A percentile compares a stretch with the other conserved stretches of the same genome.
Conservation (phyloP, 1,140 invertebrate genomes). For the Gryon sp. region DNA sequence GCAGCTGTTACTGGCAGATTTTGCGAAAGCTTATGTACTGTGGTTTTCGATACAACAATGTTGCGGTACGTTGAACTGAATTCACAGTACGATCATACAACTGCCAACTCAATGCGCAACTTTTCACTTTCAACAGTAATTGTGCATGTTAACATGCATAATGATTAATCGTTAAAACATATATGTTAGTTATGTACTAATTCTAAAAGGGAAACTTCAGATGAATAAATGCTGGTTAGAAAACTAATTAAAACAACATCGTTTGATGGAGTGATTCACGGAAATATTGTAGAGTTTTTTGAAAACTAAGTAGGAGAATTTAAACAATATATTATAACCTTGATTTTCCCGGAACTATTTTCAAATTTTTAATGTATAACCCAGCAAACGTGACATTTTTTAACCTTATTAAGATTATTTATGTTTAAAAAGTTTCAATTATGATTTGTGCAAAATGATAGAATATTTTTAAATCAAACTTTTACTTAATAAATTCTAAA, state of each 20-base stretch:
- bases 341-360: constrained; percentile 14
- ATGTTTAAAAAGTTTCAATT: no score
- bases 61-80: constrained; percentile 53
- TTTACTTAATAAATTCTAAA: no score
- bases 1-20: constrained; percentile 61
- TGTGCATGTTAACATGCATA: constrained; percentile 41
- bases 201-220: neutral
- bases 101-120: constrained; percentile 49
- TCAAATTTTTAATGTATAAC: no score
- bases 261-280: neutral
- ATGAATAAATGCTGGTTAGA: neutral
- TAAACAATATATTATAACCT: no score
- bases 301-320: constrained; percentile 1
- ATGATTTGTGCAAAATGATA: no score
- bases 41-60: constrained; percentile 58
- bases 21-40: constrained; percentile 60
- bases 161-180: constrained; percentile 46
- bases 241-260: neutral
- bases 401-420: no score
- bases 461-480: no score
- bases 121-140: constrained; percentile 47
- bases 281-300: constrained; percentile 1
- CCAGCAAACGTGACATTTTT: no score
- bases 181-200: constrained; percentile 8
- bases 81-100: constrained; percentile 41